A percentile compares a stretch with the other conserved stretches of the same genome.
Evolutionary conservation across 2,888 invertebrate species (phyloP).

Genomic region (Drosophila picticornis): DNA sequence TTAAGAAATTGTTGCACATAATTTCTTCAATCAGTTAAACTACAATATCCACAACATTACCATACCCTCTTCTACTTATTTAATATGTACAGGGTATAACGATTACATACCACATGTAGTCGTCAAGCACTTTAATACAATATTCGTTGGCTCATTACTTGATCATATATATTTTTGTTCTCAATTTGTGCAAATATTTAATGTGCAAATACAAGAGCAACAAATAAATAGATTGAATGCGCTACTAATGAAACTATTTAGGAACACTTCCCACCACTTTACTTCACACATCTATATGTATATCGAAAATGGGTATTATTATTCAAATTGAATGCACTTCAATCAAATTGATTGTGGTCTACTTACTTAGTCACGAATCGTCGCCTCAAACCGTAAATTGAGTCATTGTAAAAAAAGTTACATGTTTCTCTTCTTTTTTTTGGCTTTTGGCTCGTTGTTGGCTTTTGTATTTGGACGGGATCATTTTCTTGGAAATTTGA

Average conservation of each 20-base stretch:
- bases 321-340: conserved; percentile 26
- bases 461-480: conserved; percentile 9
- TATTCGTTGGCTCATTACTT: conserved; percentile 43
- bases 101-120: conserved; percentile 29
- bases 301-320: conserved; percentile 24
- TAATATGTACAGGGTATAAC: conserved; percentile 10
- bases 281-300: background rate
- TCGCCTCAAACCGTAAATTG: conserved; percentile 35
- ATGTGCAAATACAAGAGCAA: conserved; percentile 37
- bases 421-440: conserved; percentile 7
- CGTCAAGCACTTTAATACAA: conserved; percentile 37
- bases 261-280: conserved; percentile 2
- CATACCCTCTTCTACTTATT: background rate
- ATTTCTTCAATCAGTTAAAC: background rate
- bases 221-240: conserved; percentile 45
- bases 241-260: conserved; percentile 28
- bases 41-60: background rate
- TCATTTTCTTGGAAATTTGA: conserved; percentile 35
- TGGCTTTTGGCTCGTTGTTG: conserved; percentile 6
- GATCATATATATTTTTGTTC: conserved; percentile 7
- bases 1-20: too few species aligned
- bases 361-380: conserved; percentile 47
- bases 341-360: conserved; percentile 23
- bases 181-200: conserved; percentile 61
- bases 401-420: conserved; percentile 38